Percentiles rank a stretch among this genome's conserved stretches.
These are phyloP conservation scores for Galleria mellonella DNA, from an alignment of 1,140 invertebrate genomes.

Conservation along the genomic window DNA sequence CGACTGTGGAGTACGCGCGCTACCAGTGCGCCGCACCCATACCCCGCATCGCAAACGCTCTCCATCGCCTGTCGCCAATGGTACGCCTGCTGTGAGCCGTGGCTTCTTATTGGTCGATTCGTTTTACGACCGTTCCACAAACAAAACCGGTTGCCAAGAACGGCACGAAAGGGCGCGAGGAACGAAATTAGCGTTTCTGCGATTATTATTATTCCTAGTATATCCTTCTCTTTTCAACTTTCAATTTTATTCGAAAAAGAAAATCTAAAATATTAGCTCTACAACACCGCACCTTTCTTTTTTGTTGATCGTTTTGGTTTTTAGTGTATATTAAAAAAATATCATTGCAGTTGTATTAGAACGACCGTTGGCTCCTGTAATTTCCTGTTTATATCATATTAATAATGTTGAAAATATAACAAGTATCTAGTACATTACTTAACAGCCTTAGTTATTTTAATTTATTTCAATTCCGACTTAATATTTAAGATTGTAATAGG, in stretches of 20 bases:
- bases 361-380: no score
- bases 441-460: no score
- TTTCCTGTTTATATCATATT: no score
- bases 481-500: no score
- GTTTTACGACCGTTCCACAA: slow-evolving; percentile 65
- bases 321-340: no score
- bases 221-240: slow-evolving; percentile 34
- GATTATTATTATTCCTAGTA: slow-evolving; percentile 56
- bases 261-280: slow-evolving; percentile 29
- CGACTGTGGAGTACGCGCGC: slow-evolving; percentile 41
- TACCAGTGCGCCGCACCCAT: slow-evolving; percentile 43
- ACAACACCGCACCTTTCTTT: slow-evolving; percentile 11
- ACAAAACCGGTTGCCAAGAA: slow-evolving; percentile 69
- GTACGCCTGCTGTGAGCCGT: slow-evolving; percentile 44
- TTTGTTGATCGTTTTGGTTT: slow-evolving; percentile 9
- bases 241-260: slow-evolving; percentile 15
- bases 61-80: slow-evolving; percentile 54
- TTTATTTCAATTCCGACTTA: no score
- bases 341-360: no score
- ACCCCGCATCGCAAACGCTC: slow-evolving; percentile 44
- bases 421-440: no score
- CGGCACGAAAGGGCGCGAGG: slow-evolving; percentile 64
- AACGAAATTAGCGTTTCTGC: slow-evolving; percentile 62
- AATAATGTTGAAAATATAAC: no score
- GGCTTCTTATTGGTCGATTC: slow-evolving; percentile 43